Percentiles rank a stretch among this genome's conserved stretches.
These are phyloP conservation scores for Omphaloscelis lunosa DNA, from an alignment of 2,888 invertebrate species.

Conservation along the genomic window DNA sequence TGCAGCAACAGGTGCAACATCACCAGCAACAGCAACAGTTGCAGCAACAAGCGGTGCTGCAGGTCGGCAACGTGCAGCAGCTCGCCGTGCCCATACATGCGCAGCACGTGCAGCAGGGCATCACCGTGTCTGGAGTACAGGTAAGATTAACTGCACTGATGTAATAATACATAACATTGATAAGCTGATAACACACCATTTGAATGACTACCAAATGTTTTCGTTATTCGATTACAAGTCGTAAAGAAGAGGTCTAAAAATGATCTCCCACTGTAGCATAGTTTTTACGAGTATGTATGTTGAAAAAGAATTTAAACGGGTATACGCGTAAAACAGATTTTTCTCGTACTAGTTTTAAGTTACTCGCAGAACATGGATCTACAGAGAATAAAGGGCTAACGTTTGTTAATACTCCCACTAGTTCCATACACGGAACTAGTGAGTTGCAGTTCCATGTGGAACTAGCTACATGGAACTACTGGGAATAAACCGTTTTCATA, in stretches of 20 bases:
- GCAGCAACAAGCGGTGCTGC: constrained; percentile 84
- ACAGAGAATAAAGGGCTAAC: no score
- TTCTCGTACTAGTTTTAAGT: background rate
- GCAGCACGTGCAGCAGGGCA: constrained; percentile 81
- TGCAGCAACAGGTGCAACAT: constrained; percentile 73
- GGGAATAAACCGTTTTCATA: no score
- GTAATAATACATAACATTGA: background rate
- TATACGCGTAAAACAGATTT: background rate
- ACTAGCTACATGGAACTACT: no score
- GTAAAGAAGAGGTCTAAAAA: no score
- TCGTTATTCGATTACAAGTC: background rate
- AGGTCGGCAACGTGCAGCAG: constrained; percentile 87
- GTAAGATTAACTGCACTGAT: constrained; percentile 59
- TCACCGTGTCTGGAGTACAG: constrained; percentile 79
- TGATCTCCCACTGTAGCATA: no score
- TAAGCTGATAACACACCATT: background rate
- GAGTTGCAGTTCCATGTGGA: no score
- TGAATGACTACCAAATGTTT: background rate
- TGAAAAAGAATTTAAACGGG: no score
- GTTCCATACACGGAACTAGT: no score
- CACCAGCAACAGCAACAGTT: constrained; percentile 72
- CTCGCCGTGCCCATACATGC: constrained; percentile 84
- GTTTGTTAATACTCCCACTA: no score
- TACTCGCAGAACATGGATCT: no score
- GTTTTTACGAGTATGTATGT: background rate